Base-by-base conservation (phyloP, 92 coral and sea anemone genomes). In the Parazoanthus darwini region DNA sequence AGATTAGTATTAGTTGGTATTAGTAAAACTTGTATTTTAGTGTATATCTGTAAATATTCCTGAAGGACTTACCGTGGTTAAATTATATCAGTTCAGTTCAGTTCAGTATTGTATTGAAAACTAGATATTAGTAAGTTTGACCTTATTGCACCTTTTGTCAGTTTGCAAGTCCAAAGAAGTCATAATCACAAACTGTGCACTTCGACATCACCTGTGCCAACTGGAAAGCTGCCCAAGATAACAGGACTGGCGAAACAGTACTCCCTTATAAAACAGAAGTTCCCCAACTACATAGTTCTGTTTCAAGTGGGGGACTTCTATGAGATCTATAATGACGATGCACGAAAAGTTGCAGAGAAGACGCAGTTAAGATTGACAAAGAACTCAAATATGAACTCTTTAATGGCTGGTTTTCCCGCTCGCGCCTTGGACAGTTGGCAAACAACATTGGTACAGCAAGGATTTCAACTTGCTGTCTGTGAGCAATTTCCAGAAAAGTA, bases 371-470 rank as follows among this genome's bases (percentile, higher is more conserved):
- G 98, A 74, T 54, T 95, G 75, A 85, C 98, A 9, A 95, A 89
- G 77, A 95, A 93, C 75, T 91, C 98, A 25, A 95, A 93, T 86
- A 94, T 95, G 43, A 91, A 92, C 26, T 89, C 88, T 58, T 63
- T 95, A 44, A 95, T 95, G 98, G 98, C 98, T 86, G 98, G 98
- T 16, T 95, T 95, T 79, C 98, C 98, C 54, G 96, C 94, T 72
- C 89, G 98, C 25, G 92, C 98, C 58, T 88, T 95, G 37, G 95
- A 95, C 70, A 93, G 96, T 58, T 95, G 98, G 98, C 92, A 93
- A 38, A 93, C 93, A 38, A 93, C 98, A 1, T 92, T 95, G 68
- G 96, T 95, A 1, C 96, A 95, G 42, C 98, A 93, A 77, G 98
- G 98, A 25, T 95, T 95, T 89, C 94, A 95, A 71, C 88, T 95